Base-by-base conservation (phyloP, 2,888 invertebrate species). In the Cataglyphis cursor region DNA sequence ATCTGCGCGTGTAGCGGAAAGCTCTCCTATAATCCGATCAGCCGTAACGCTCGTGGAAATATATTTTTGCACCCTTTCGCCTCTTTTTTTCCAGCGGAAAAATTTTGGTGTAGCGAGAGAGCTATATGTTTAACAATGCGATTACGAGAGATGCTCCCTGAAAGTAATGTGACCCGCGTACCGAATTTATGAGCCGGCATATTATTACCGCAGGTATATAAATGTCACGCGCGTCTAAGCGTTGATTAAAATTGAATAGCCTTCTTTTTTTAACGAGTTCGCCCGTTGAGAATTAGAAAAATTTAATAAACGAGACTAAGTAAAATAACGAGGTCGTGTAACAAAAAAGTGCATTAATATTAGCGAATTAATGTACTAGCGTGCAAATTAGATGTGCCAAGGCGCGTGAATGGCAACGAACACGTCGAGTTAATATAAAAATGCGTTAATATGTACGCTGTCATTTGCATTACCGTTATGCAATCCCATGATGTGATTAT, bases 11-110 rank as follows among this genome's bases (percentile, higher is more conserved):
- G 59, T 70, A 78, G 78, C 68, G 59, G 44, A 78, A 78, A 70
- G 78, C 78, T 78, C 68, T 70, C 44, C 68, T 61, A 70, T 78
- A 78, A 78, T 78, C 78, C 78, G 78, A 78, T 78, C 70, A 78
- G 44, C 31, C 44, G 68, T 78, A 78, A 78, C 70, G 70, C 59
- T 24, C 41, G 24, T 24, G 59, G 28, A 61, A 44, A 78, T 78
- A 78, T 70, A 78, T 78, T 78, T 78, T 70, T 24, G 18, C 35
- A 44, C n/a, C 48, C 35, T 78, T 70, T 68, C 28, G 24, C 18
- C 41, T 31, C 31, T 28, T n/a, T 28, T 68, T 54, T 54, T 24
- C 28, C 51, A n/a, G 44, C 10, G 44, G 15, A n/a, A 12, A 59
- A 44, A 78, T 78, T 59, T 78, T 21, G 59, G 24, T 21, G 31